These are phyloP conservation scores for Budorcas taxicolor DNA, from an alignment of 2,113 vertebrate species.

Conservation along the genomic window DNA sequence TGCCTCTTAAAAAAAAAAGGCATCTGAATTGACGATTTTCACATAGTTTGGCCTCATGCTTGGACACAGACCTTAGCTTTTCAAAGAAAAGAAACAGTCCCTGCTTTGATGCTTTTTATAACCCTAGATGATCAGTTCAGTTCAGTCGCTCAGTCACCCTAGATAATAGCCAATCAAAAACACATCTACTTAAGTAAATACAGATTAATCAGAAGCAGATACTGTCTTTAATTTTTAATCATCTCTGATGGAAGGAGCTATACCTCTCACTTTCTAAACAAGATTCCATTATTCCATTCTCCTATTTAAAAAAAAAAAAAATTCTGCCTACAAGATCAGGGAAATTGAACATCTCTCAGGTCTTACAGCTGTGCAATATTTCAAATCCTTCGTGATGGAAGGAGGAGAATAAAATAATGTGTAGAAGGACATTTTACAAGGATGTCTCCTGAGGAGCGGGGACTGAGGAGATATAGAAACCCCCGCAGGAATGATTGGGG, in stretches of 20 bases:
- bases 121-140: background rate
- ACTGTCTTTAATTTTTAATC: constrained; percentile 40
- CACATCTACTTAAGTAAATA: constrained; percentile 16
- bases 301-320: background rate
- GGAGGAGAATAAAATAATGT: background rate
- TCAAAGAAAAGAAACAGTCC: background rate
- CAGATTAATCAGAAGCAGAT: background rate
- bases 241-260: background rate
- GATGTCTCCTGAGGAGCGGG: background rate
- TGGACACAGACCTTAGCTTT: background rate
- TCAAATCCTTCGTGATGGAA: background rate
- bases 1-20: background rate
- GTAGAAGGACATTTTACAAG: background rate
- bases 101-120: background rate
- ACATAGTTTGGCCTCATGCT: background rate
- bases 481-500: background rate
- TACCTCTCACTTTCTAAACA: background rate
- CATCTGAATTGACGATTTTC: constrained; percentile 15
- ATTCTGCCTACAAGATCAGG: background rate
- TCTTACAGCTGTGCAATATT: background rate
- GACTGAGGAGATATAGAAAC: background rate
- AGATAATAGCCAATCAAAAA: background rate
- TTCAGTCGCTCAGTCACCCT: background rate
- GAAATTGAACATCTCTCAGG: background rate
- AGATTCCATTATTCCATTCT: background rate